Evolutionary conservation across 1,140 invertebrate genomes (phyloP).

Genomic region (Leguminivora glycinivorella): DNA sequence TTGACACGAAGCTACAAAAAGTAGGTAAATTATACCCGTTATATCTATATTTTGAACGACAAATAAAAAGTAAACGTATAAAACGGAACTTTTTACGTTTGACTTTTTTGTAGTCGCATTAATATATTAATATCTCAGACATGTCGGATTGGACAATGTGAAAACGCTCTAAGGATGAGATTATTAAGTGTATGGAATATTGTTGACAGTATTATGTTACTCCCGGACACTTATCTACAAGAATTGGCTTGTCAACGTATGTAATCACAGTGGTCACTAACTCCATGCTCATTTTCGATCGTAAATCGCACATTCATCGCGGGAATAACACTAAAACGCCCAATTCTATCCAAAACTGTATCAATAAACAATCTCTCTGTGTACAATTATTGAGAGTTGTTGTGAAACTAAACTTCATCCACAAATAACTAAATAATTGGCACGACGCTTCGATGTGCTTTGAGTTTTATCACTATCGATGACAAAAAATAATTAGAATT

Average conservation of each 20-base stretch:
- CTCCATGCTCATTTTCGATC: conserved; percentile 26
- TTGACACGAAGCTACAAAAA: too few relatives aligned
- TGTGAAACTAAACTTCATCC: conserved; percentile 21
- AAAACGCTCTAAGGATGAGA: too few relatives aligned
- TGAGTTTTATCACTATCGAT: conserved; percentile 20
- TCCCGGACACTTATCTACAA: conserved; percentile 47
- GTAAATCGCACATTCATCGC: conserved; percentile 21
- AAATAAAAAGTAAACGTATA: too few relatives aligned
- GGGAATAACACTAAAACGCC: conserved; percentile 13
- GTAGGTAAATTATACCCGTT: too few relatives aligned
- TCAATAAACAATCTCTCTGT: not conserved
- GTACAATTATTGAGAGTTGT: not conserved
- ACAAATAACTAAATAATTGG: conserved; percentile 28
- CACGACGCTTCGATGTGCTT: conserved; percentile 19
- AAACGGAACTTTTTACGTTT: too few relatives aligned
- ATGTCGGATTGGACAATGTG: too few relatives aligned
- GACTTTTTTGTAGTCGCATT: too few relatives aligned
- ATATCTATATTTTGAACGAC: too few relatives aligned
- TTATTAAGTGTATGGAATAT: not conserved
- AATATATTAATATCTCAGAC: too few relatives aligned
- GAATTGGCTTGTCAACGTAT: conserved; percentile 37
- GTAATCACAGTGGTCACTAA: conserved; percentile 15
- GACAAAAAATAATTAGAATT: conserved; percentile 15
- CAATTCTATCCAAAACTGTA: not conserved
- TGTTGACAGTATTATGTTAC: not conserved